phyloP scores from a whole-genome alignment of 2,888 invertebrate genomes.

The Caenorhabditis imperialis region DNA sequence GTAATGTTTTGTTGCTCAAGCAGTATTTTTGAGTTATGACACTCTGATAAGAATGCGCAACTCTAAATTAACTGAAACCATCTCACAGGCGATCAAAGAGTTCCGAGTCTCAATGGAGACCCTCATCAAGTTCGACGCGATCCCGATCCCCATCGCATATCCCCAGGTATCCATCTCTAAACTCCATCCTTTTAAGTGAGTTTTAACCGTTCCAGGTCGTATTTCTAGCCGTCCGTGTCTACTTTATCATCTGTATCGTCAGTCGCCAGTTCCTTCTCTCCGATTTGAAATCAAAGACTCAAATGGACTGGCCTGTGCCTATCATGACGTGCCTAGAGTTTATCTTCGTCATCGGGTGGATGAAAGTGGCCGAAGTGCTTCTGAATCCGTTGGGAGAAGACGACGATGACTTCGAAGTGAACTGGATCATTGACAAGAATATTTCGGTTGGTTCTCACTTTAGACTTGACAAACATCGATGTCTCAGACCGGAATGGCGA shows the following conservation, averaged over 20 bases:
- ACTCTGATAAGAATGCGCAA: no score
- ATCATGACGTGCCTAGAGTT: conserved; percentile 65
- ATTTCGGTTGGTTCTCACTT: no score
- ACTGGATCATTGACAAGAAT: conserved; percentile 68
- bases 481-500: conserved; percentile 66
- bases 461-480: no score
- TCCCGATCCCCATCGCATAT: conserved; percentile 65
- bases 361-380: conserved; percentile 72
- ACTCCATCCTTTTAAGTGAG: no score
- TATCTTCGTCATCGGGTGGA: conserved; percentile 64
- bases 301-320: conserved; percentile 63
- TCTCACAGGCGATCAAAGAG: conserved; percentile 53
- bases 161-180: no score
- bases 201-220: conserved; percentile 63
- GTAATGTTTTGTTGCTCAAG: no score
- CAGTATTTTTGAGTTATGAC: no score
- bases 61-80: no score
- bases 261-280: conserved; percentile 61
- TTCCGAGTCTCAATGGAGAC: conserved; percentile 63
- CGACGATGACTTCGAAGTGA: conserved; percentile 74
- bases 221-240: conserved; percentile 64
- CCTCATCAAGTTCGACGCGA: conserved; percentile 64
- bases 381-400: conserved; percentile 76
- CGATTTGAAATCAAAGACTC: conserved; percentile 39
- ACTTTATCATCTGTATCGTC: conserved; percentile 63